Conservation (phyloP, 2,113 vertebrate species). For the Grammomys surdaster region DNA sequence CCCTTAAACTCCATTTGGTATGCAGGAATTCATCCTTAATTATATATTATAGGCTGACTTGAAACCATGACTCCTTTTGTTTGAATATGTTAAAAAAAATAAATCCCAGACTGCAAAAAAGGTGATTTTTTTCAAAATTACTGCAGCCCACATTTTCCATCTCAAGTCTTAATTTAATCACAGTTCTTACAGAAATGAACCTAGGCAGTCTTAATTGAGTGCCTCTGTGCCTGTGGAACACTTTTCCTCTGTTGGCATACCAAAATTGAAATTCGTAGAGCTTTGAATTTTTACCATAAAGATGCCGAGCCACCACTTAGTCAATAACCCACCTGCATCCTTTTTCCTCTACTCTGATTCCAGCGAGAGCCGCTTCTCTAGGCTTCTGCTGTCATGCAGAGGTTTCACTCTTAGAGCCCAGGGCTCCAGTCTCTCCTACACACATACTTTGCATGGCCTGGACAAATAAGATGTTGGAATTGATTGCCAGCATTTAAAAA, state of each 20-base stretch:
- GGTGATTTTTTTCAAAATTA: constrained; percentile 70
- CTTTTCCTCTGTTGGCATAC: constrained; percentile 50
- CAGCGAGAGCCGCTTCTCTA: background rate
- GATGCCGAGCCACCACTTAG: constrained; percentile 28
- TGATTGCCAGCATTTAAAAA: constrained; percentile 42
- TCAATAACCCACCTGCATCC: constrained; percentile 40
- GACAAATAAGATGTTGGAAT: background rate
- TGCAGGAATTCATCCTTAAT: constrained; percentile 63
- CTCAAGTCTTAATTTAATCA: constrained; percentile 77
- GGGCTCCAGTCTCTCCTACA: background rate
- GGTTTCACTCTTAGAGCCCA: background rate
- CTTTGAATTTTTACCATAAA: constrained; percentile 33
- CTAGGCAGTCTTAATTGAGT: constrained; percentile 65
- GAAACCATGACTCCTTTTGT: constrained; percentile 69
- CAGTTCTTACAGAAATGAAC: constrained; percentile 70
- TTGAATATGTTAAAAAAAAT: constrained; percentile 67
- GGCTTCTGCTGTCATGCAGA: background rate
- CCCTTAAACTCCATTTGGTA: constrained; percentile 60
- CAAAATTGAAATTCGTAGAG: constrained; percentile 72
- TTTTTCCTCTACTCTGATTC: background rate
- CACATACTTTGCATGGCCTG: background rate
- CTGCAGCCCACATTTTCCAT: constrained; percentile 56
- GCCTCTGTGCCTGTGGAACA: constrained; percentile 52
- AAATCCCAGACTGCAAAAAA: constrained; percentile 65
- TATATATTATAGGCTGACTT: constrained; percentile 55